Percentiles rank a stretch among this genome's conserved stretches.
phyloP scores from a whole-genome alignment of 2,113 vertebrate genomes.

The Pogona vitticeps region DNA sequence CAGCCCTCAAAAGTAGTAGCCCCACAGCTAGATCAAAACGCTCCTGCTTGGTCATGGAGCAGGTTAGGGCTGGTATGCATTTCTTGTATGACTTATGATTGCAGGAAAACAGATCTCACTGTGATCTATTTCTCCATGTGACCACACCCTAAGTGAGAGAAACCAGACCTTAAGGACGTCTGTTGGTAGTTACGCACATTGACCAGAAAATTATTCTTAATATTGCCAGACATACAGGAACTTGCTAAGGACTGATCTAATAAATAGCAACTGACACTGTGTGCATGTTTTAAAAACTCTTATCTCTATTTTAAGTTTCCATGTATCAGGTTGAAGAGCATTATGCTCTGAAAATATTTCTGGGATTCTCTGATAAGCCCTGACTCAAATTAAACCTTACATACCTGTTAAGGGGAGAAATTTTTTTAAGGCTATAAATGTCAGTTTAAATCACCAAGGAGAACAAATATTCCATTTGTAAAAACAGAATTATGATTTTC shows the following conservation, averaged over 20 bases:
- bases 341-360: background rate
- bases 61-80: no score
- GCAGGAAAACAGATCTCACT: no score
- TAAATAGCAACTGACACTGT: background rate
- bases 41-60: no score
- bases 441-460: constrained; percentile 21
- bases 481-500: background rate
- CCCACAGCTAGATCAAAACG: no score
- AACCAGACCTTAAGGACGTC: background rate
- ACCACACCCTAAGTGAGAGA: background rate
- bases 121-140: no score
- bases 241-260: no score
- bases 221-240: background rate
- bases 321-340: no score
- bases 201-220: background rate
- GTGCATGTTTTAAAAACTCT: background rate
- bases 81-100: no score
- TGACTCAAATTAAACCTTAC: background rate
- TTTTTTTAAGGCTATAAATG: background rate
- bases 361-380: background rate
- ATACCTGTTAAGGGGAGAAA: background rate
- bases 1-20: no score
- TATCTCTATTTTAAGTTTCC: background rate
- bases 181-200: background rate
- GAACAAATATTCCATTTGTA: constrained; percentile 26